These are phyloP conservation scores for Pseudochirops corinnae DNA, from an alignment of 2,797 vertebrate species.

Conservation along the genomic window DNA sequence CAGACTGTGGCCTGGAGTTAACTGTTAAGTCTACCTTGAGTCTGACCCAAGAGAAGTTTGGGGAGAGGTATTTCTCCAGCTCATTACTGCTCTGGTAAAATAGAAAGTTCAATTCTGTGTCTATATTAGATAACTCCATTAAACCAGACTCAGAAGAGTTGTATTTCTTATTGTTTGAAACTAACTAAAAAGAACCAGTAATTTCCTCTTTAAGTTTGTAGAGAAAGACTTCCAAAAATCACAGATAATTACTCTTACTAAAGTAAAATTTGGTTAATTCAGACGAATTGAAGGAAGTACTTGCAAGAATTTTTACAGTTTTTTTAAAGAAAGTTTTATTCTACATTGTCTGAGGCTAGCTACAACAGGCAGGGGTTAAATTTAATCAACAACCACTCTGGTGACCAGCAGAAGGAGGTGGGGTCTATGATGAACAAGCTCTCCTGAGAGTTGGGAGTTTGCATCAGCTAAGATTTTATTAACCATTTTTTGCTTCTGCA, in stretches of 20 bases:
- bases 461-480: background rate
- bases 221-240: background rate
- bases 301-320: background rate
- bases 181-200: background rate
- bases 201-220: background rate
- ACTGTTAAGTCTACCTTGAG: background rate
- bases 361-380: background rate
- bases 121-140: background rate
- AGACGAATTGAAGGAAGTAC: background rate
- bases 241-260: background rate
- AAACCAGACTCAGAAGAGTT: background rate
- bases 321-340: background rate
- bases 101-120: background rate
- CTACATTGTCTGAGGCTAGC: background rate
- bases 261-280: background rate
- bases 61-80: background rate
- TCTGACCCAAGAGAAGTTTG: background rate
- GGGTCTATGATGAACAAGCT: background rate
- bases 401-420: background rate
- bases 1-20: background rate
- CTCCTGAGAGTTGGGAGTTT: background rate
- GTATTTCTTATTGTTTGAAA: background rate
- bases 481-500: background rate
- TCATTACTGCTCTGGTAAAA: background rate
- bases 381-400: background rate